Base-by-base conservation (phyloP, 2,113 vertebrate genomes). In the Ciconia stormi region DNA sequence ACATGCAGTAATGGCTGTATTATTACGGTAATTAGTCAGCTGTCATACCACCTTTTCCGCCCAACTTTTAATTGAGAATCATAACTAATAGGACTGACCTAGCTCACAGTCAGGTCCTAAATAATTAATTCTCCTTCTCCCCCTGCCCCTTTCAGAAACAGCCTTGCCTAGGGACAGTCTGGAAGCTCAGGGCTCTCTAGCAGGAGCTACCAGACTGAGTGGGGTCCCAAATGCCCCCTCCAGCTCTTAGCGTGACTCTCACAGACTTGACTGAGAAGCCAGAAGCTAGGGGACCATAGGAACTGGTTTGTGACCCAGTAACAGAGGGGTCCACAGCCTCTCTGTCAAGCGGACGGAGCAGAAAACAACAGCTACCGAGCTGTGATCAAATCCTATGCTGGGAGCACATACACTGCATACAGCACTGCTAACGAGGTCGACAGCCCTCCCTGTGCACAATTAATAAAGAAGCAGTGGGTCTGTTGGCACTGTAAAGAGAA, bases 361-460 rank as follows among this genome's bases (percentile, higher is more conserved):
- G 29, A 49, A 76, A 61, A 20, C 18, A 82, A 3, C 16, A 82
- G 49, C 21, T 92, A 36, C 42, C 8, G 29, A 82, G 62, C 30
- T 32, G 53, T 19, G 71, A 69, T 65, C 62, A 65, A 58, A 16
- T 25, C 50, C 62, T 14, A 5, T 1, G 7, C 34, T 21, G 7
- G 53, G 34, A 77, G 14, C 44, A 72, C 32, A 40, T 2, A 42
- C 10, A 5, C 10, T 6, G n/a, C 56, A 34, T 13, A 21, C 10
- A 38, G 56, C n/a, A 16, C 21, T 1, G 34, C 59, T 62, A 19
- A 32, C 0, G 0, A 34, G 59, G 34, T 2, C 32, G 16, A 47
- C 21, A 34, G 44, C 3, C 20, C 38, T 46, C 13, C 8, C 16
- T 52, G n/a, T 16, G 70, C 63, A 36, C 53, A 20, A 63, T 2